A percentile compares a stretch with the other conserved stretches of the same genome.
Evolutionary conservation across 2,888 invertebrate genomes (phyloP).

Genomic region (Pristionchus arcanus): DNA sequence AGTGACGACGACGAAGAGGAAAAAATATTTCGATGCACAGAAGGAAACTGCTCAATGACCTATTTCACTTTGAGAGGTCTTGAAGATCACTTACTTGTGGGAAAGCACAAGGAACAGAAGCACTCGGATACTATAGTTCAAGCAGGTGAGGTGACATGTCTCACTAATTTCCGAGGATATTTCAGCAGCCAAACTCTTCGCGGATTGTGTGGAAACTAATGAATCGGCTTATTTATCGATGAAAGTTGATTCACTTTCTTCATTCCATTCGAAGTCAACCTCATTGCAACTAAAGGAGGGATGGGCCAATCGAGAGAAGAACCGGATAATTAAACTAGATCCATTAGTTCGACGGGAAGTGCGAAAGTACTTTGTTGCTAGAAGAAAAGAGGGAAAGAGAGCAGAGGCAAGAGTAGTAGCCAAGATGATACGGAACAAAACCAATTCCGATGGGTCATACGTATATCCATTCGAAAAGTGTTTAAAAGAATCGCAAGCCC

Average conservation of each 20-base stretch:
- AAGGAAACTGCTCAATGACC: neutral
- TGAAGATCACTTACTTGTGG: neutral
- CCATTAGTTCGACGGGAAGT: neutral
- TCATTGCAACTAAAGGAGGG: neutral
- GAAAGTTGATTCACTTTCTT: neutral
- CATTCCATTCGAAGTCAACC: neutral
- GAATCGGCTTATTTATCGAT: neutral
- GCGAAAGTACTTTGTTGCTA: neutral
- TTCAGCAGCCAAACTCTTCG: neutral
- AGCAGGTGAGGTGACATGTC: neutral
- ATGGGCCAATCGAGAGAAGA: conserved; percentile 10
- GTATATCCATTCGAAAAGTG: conserved; percentile 16
- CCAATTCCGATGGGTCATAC: neutral
- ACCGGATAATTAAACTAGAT: neutral
- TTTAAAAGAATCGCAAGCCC: conserved; percentile 24
- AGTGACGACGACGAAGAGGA: neutral
- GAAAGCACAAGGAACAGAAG: neutral
- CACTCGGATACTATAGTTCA: neutral
- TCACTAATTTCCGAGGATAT: neutral
- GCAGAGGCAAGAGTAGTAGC: neutral
- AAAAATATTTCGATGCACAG: neutral
- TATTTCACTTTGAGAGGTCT: neutral
- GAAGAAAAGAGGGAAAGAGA: conserved; percentile 13
- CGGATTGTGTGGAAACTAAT: neutral
- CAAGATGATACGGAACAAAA: neutral